These are phyloP conservation scores for Mormyrops attenuatus DNA, from an alignment of 2,797 vertebrate genomes.

Conservation along the genomic window DNA sequence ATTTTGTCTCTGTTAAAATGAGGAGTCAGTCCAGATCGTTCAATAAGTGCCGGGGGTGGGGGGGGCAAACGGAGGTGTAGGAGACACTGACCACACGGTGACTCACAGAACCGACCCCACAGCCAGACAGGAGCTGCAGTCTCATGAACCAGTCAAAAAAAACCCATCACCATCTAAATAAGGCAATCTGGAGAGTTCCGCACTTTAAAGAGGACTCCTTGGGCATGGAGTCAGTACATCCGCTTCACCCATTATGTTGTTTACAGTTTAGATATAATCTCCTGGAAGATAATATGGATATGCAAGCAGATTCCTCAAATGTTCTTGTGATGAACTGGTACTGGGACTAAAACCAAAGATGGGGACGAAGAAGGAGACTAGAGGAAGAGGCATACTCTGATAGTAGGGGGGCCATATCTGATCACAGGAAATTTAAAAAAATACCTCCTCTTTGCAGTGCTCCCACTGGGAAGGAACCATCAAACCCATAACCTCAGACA, in stretches of 20 bases:
- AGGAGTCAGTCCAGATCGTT: neutral
- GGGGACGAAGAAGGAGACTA: neutral
- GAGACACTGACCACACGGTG: constrained; percentile 29
- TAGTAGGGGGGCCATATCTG: constrained; percentile 38
- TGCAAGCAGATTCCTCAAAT: constrained; percentile 39
- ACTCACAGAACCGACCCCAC: neutral
- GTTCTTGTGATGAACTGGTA: constrained; percentile 33
- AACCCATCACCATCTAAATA: neutral
- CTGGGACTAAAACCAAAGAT: neutral
- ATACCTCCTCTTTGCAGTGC: constrained; percentile 29
- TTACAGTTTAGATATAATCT: constrained; percentile 29
- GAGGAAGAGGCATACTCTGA: constrained; percentile 31
- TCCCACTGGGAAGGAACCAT: constrained; percentile 25
- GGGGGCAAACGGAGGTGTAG: neutral
- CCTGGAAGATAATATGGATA: constrained; percentile 40
- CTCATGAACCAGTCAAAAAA: neutral
- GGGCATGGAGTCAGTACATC: constrained; percentile 35
- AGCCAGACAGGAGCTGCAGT: neutral
- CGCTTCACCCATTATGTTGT: constrained; percentile 39
- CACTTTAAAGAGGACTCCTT: neutral
- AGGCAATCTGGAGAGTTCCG: neutral
- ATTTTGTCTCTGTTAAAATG: neutral
- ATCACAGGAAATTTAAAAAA: constrained; percentile 49
- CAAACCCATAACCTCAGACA: constrained; percentile 8
- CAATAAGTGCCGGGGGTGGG: neutral